Percentiles rank a stretch among this genome's conserved stretches.
phyloP scores from a whole-genome alignment of 2,888 invertebrate species.

The Branchellion lobata region DNA sequence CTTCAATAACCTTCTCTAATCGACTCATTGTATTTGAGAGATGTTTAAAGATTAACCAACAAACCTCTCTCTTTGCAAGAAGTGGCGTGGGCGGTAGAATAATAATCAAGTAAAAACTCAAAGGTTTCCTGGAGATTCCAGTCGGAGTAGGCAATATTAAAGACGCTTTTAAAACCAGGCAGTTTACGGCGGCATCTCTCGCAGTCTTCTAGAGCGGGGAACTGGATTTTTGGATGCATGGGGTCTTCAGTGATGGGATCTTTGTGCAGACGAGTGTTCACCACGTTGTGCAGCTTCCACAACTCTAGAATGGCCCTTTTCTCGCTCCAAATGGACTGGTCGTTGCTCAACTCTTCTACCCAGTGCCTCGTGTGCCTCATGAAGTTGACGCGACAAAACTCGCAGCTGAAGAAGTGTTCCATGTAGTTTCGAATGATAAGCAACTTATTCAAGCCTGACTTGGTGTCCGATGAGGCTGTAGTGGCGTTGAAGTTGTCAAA shows the following conservation, averaged over 20 bases:
- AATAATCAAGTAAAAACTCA: conserved; percentile 39
- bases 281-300: conserved; percentile 86
- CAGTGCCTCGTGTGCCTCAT: conserved; percentile 76
- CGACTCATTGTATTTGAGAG: neutral
- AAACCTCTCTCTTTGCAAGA: conserved; percentile 24
- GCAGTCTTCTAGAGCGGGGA: conserved; percentile 74
- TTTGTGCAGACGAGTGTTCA: conserved; percentile 81
- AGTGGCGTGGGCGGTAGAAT: neutral
- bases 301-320: conserved; percentile 75
- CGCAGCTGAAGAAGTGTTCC: conserved; percentile 87
- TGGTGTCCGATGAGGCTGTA: neutral
- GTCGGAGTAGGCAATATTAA: neutral
- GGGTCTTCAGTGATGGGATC: conserved; percentile 83
- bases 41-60: too few relatives aligned
- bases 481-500: neutral
- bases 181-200: conserved; percentile 59
- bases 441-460: conserved; percentile 16
- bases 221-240: conserved; percentile 81
- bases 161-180: neutral
- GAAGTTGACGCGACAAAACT: conserved; percentile 86
- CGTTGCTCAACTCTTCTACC: conserved; percentile 50
- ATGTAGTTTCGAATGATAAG: conserved; percentile 82
- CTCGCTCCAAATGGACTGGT: conserved; percentile 56
- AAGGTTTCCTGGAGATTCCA: conserved; percentile 42
- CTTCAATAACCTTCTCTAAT: neutral